phyloP scores from a whole-genome alignment of 2,888 invertebrate genomes.

The Lasioglossum lativentre region DNA sequence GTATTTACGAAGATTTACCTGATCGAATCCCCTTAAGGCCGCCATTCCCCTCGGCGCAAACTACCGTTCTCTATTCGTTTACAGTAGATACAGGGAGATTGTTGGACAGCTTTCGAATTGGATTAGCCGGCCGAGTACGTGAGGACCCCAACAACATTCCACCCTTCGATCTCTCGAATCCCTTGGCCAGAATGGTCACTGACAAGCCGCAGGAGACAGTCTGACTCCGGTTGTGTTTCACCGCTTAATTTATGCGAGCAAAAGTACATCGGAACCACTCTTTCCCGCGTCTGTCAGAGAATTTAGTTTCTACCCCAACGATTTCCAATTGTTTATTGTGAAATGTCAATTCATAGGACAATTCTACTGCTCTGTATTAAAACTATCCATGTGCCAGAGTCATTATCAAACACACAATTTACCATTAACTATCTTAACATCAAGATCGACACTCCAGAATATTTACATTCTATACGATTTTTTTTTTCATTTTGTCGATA shows the following conservation, averaged over 20 bases:
- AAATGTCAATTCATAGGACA: background rate
- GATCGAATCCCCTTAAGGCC: slow-evolving; percentile 39
- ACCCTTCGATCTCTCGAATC: slow-evolving; percentile 55
- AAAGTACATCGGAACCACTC: slow-evolving; percentile 43
- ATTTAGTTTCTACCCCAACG: background rate
- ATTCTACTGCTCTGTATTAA: background rate
- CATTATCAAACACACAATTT: background rate
- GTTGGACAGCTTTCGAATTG: slow-evolving; percentile 75
- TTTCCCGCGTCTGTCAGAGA: background rate
- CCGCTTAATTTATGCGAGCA: slow-evolving; percentile 62
- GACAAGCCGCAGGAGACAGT: slow-evolving; percentile 60
- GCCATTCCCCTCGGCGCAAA: slow-evolving; percentile 50
- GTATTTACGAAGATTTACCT: slow-evolving; percentile 39
- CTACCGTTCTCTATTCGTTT: slow-evolving; percentile 70
- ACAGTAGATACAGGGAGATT: slow-evolving; percentile 65
- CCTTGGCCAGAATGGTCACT: slow-evolving; percentile 52
- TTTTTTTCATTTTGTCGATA: too few species aligned
- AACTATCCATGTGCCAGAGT: background rate
- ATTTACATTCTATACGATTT: too few species aligned
- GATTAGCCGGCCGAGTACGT: slow-evolving; percentile 67
- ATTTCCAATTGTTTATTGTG: background rate
- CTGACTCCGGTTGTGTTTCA: slow-evolving; percentile 39
- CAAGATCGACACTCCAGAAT: too few species aligned
- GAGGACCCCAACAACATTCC: slow-evolving; percentile 54
- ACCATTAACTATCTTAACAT: background rate